A percentile compares a stretch with the other conserved stretches of the same genome.
Evolutionary conservation across 2,797 vertebrate species (phyloP).

Genomic region (Paratrypauchen microcephalus): DNA sequence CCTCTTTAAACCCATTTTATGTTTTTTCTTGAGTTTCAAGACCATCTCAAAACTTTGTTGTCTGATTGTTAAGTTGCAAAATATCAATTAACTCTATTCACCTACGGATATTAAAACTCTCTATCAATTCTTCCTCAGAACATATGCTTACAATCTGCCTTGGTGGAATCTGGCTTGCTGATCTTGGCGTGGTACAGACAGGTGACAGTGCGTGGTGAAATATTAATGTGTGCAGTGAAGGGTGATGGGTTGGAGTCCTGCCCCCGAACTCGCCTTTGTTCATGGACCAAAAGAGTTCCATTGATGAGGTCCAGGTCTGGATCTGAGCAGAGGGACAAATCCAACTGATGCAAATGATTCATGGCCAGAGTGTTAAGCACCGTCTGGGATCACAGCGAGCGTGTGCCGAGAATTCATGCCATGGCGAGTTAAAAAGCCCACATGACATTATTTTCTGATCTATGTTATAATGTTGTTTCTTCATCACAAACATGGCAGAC

Average conservation of each 20-base stretch:
- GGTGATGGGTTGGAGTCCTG: constrained; percentile 60
- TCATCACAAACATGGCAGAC: no score
- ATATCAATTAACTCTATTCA: constrained; percentile 20
- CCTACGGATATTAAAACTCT: constrained; percentile 66
- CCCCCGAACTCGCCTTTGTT: constrained; percentile 58
- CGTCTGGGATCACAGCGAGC: constrained; percentile 12
- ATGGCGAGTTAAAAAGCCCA: constrained; percentile 32
- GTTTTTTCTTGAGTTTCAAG: no score
- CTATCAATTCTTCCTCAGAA: constrained; percentile 47
- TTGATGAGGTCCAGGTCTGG: constrained; percentile 36
- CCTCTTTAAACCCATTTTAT: no score
- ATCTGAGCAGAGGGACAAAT: constrained; percentile 21
- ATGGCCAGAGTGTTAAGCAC: constrained; percentile 32
- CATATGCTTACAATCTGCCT: constrained; percentile 36
- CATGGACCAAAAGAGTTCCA: constrained; percentile 36
- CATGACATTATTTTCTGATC: no score
- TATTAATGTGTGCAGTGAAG: constrained; percentile 65
- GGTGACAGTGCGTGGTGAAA: constrained; percentile 49
- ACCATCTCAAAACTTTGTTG: no score
- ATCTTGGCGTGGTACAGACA: constrained; percentile 18
- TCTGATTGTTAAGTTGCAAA: no score
- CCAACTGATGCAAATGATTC: constrained; percentile 27
- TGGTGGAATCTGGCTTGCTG: constrained; percentile 19
- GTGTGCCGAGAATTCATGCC: constrained; percentile 29
- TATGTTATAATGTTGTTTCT: no score